Evolutionary conservation across 2,888 invertebrate genomes (phyloP), one percentile per base, ranked within the genome.

Genomic region (Beris morrisii): DNA sequence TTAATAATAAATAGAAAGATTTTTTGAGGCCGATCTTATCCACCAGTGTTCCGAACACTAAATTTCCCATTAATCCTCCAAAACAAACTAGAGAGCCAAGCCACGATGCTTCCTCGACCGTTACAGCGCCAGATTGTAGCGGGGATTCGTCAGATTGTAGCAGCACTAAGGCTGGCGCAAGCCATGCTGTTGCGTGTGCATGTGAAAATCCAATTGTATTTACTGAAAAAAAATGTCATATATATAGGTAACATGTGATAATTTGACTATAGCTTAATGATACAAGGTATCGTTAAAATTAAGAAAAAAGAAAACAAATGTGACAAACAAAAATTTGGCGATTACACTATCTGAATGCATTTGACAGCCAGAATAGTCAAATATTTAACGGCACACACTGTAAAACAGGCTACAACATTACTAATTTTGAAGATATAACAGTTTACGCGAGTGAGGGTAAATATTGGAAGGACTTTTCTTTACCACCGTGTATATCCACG

Each of bases 31-130:
- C 79, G 32, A 77, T 72, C 3, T 71, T 73, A 65, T 76, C 74
- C 67, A 77, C 67, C 4, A 78, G 12, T 5, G 45, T 69, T n/a
- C 78, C 76, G 55, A 75, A 78, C 3, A 73, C 22, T 13, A 75
- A 70, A 67, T 77, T 80, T 4, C 80, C 80, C 9, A 70, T 38
- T 0, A 79, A 22, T 6, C 77, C 78, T 22, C 80, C 80, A 22
- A 78, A 52, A 67, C 75, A 73, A 46, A 77, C 66, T 3, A 75
- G 15, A 0, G 79, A 71, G 0, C 78, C 80, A 55, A 80, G 70
- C 80, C 80, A 80, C 13, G 80, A 80, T 3, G 74, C 73, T 67
- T 79, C 73, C 4, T 75, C 69, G 5, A 78, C 74, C 46, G 73
- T 71, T 22, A 69, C 54, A 57, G 66, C 65, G 4, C 69, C 70